A percentile compares a stretch with the other conserved stretches of the same genome.
phyloP scores from a whole-genome alignment of 2,113 vertebrate genomes.

The Nyctereutes procyonoides region DNA sequence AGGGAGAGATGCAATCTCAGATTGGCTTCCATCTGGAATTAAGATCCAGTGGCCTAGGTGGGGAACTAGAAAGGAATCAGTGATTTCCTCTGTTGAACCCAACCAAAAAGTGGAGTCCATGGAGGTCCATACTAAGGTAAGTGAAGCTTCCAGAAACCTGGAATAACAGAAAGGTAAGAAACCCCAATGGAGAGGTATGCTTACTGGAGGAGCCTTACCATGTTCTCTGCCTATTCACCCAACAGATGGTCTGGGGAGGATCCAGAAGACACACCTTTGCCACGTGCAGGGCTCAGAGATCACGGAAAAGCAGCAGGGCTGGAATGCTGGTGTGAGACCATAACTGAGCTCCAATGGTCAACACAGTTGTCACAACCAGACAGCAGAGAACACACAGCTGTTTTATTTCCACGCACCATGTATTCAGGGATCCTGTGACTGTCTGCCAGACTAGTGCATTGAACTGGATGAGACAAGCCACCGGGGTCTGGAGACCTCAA shows the following conservation, averaged over 20 bases:
- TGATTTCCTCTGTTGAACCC: background rate
- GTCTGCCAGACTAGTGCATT: background rate
- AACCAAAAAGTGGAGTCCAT: background rate
- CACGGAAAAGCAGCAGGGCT: background rate
- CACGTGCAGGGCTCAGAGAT: background rate
- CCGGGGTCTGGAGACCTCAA: too few species aligned
- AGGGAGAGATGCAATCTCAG: background rate
- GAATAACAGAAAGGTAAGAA: background rate
- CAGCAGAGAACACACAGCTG: fast-evolving
- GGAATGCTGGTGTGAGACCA: background rate
- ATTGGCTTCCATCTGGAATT: background rate
- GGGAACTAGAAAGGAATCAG: background rate
- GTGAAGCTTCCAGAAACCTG: background rate
- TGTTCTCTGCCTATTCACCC: background rate
- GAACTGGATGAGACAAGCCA: background rate
- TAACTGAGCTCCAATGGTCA: background rate
- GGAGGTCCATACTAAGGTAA: background rate
- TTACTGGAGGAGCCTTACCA: too few species aligned
- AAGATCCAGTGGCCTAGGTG: background rate
- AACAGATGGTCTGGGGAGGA: too few species aligned
- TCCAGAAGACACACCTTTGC: background rate
- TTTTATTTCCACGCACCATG: background rate
- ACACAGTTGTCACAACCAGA: background rate
- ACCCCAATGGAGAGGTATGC: background rate
- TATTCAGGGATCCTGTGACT: fast-evolving